Evolutionary conservation across 23 tunicate species (phyloP).

Genomic region (Ascidia mentula): DNA sequence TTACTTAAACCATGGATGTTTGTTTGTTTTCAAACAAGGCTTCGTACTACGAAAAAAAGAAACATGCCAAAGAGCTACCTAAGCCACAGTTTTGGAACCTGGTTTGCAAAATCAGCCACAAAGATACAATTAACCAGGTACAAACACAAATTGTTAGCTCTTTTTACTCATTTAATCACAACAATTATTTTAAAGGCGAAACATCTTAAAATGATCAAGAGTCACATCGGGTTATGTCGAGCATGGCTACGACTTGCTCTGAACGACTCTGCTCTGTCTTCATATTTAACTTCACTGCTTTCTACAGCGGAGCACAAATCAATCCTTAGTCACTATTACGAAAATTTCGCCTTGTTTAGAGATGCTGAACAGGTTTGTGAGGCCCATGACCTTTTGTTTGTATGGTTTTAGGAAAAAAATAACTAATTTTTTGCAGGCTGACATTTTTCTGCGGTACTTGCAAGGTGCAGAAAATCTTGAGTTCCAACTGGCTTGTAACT

Average conservation of each 20-base stretch:
- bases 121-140: slow-evolving; percentile 61
- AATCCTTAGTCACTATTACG: slow-evolving; percentile 43
- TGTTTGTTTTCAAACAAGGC: too few species aligned
- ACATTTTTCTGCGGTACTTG: slow-evolving; percentile 54
- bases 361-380: slow-evolving; percentile 73
- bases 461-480: slow-evolving; percentile 51
- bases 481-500: slow-evolving; percentile 53
- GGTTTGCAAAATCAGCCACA: slow-evolving; percentile 67
- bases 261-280: slow-evolving; percentile 66
- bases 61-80: slow-evolving; percentile 43
- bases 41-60: slow-evolving; percentile 49
- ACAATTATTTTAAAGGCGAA: background rate
- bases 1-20: too few species aligned
- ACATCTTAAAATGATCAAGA: slow-evolving; percentile 42
- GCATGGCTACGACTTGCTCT: slow-evolving; percentile 79
- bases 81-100: slow-evolving; percentile 91
- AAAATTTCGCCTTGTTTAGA: slow-evolving; percentile 49
- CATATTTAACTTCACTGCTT: slow-evolving; percentile 61
- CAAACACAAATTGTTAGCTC: too few species aligned
- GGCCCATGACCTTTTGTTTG: background rate
- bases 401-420: too few species aligned
- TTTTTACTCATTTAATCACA: too few species aligned
- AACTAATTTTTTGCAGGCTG: slow-evolving; percentile 73
- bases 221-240: slow-evolving; percentile 65
- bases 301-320: slow-evolving; percentile 55